Evolutionary conservation across 2,113 vertebrate species (phyloP), one percentile per base, ranked within the genome.

Genomic region (Papio anubis): DNA sequence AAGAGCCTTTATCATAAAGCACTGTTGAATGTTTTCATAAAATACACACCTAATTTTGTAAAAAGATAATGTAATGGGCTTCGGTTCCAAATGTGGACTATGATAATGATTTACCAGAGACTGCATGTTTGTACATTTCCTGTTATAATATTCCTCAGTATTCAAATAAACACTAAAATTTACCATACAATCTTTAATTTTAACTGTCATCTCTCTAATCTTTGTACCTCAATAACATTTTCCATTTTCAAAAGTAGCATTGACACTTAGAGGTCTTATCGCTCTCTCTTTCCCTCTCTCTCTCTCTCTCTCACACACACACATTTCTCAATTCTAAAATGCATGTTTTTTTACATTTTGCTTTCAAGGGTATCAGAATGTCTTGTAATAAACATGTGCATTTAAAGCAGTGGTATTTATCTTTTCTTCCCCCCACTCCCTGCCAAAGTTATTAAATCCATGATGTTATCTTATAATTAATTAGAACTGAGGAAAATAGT

Each of bases 171-270:
- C 82, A 94, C 21, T 85, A 70, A 66, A 78, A 82, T 61, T 93
- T 82, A 50, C 61, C 75, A 76, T 6, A 12, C 35, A 94, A 70
- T 73, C 59, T 85, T 82, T 90, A 70, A 87, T 89, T 93, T 93
- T 61, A 82, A 64, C 35, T 52, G 75, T 78, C 25, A 75, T n/a
- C 43, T 83, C 55, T 90, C 76, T 84, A 59, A 68, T 79, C 83
- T 35, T 92, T 87, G 52, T 70, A 86, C 70, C 57, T 84, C 32
- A 78, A 55, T 40, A 95, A 75, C 61, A 55, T 17, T 78, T 98
- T 98, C 86, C 59, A 88, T 17, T 98, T 98, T 94, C 38, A 64
- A 64, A 64, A 64, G 61, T 45, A 75, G 25, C 40, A 96, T 3
- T 66, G 27, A 95, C 70, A 86, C 72, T 52, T 18, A 90, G 50